Evolutionary conservation across 2,113 vertebrate species (phyloP).

Genomic region (Gadus chalcogrammus): DNA sequence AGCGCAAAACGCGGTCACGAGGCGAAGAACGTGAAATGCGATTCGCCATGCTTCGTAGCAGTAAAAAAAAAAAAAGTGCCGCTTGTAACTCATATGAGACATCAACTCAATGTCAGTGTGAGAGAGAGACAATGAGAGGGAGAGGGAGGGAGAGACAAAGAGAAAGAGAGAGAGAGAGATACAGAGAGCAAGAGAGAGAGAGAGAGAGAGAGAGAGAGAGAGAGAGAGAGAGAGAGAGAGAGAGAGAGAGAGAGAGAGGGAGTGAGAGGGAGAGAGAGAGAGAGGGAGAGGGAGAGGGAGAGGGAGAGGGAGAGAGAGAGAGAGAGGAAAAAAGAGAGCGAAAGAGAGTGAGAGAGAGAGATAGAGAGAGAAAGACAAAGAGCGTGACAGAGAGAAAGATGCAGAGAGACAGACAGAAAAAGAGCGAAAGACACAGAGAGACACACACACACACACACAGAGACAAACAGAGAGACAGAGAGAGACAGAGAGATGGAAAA

Average conservation of each 20-base stretch:
- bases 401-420: background rate
- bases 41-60: conserved; percentile 32
- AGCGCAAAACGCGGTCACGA: conserved; percentile 17
- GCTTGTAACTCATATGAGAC: conserved; percentile 41
- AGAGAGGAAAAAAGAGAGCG: no score
- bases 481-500: conserved; percentile 14
- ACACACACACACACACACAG: background rate
- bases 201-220: background rate
- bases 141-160: background rate
- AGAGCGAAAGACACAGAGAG: background rate
- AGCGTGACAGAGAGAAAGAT: background rate
- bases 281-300: background rate
- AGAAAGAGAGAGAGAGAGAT: background rate
- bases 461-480: background rate
- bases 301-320: background rate
- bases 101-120: conserved; percentile 44
- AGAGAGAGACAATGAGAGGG: background rate
- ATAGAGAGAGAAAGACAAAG: background rate
- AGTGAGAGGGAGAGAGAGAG: background rate
- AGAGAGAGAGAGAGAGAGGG: no score
- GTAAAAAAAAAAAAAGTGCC: conserved; percentile 27
- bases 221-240: background rate
- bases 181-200: background rate
- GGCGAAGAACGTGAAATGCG: conserved; percentile 22
- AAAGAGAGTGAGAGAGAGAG: background rate